Base-by-base conservation (phyloP, 2,888 invertebrate genomes). In the Periphyllus acericola region DNA sequence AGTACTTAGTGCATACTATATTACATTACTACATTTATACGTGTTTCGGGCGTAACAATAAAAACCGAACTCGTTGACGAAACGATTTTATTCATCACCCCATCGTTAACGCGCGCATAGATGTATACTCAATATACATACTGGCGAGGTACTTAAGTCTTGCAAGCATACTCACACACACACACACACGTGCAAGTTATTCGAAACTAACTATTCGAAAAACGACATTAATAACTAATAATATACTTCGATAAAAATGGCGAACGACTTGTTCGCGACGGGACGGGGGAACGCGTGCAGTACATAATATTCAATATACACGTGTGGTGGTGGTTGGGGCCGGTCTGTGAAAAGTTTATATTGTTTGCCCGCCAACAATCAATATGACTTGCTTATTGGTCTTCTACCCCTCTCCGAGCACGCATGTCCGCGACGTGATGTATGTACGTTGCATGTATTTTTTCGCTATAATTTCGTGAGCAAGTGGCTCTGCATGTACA, bases 331-430 rank as follows among this genome's bases (percentile, higher is more conserved):
- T 25, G 29, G n/a, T 68, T 40, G 11, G 25, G 25, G 55, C 34
- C 36, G 29, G 40, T 60, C 74, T 29, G 34, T 21, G 83, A 14
- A 83, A 75, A 75, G 74, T 83, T 75, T 75, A 36, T 75, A 83
- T 74, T 83, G 74, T 75, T 83, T 55, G 74, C 83, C 21, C 29
- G 14, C 71, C 36, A 83, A 75, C 83, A 83, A 83, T 83, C 83
- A 60, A 75, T 75, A 83, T 29, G 83, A 82, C 74, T 74, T 55
- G 60, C 36, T 29, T 40, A 36, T 75, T 17, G 46, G 60, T 75
- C n/a, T 83, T 19, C 46, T 46, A 14, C 3, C 46, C 46, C 14
- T 11, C 14, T 46, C 11, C 14, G 14, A 2, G 3, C 46, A 46
- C 46, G 11, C 32, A 14, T 17, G 71, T 1, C 32, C 17, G 3